Percentiles rank a stretch among this genome's conserved stretches.
Conservation (phyloP, 30 jellyfish, hydroid and myxozoan genomes). For the Phacellophora camtschatica region DNA sequence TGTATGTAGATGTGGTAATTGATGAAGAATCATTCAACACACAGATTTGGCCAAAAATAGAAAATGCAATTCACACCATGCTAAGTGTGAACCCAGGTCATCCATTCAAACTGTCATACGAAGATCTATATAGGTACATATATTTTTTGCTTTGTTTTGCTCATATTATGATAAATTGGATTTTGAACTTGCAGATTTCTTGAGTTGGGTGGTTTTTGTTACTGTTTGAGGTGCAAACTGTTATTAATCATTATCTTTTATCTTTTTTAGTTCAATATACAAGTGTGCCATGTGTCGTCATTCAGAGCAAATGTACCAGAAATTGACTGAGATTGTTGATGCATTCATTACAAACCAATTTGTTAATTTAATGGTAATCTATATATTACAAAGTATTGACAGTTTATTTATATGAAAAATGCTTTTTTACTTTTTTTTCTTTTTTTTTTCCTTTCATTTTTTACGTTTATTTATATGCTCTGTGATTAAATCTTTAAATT, state of each 20-base stretch:
- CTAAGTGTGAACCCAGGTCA: slow-evolving; percentile 44
- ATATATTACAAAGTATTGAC: not conserved
- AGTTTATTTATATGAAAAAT: too few relatives aligned
- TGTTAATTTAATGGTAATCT: not conserved
- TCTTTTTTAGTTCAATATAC: slow-evolving; percentile 29
- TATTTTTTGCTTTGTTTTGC: not conserved
- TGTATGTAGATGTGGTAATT: slow-evolving; percentile 30
- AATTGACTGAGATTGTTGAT: not conserved
- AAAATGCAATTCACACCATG: slow-evolving; percentile 40
- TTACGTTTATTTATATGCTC: too few relatives aligned
- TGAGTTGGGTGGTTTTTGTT: too few relatives aligned
- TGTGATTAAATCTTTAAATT: too few relatives aligned
- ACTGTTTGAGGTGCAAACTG: too few relatives aligned
- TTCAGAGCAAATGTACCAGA: slow-evolving; percentile 33
- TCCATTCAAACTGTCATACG: slow-evolving; percentile 36
- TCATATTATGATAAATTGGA: not conserved
- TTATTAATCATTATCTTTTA: too few relatives aligned
- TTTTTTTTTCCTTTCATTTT: too few relatives aligned
- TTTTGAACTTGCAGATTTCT: too few relatives aligned
- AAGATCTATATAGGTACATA: slow-evolving; percentile 41
- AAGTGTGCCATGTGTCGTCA: slow-evolving; percentile 42
- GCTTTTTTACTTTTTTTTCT: too few relatives aligned
- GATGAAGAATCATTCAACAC: slow-evolving; percentile 33
- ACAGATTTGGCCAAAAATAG: slow-evolving; percentile 56
- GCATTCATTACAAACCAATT: not conserved